A percentile compares a stretch with the other conserved stretches of the same genome.
These are phyloP conservation scores for Urophycis tenuis DNA, from an alignment of 2,797 vertebrate genomes.

Conservation along the genomic window DNA sequence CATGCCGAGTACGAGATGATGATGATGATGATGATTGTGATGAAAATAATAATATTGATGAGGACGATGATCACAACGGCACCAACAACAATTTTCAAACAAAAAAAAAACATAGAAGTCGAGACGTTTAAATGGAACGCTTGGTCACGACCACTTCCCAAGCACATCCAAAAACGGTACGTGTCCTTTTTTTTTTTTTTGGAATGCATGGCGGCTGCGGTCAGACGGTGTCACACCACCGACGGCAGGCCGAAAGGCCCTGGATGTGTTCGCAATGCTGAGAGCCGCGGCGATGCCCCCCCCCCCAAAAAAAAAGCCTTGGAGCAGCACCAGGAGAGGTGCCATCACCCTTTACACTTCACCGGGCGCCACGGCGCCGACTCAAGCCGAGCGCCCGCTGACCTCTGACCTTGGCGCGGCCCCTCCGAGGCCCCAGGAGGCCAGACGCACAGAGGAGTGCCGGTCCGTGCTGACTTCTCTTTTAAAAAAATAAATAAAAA, in stretches of 20 bases:
- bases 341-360: not conserved
- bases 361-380: not conserved
- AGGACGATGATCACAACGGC: no score
- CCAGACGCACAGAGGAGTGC: not conserved
- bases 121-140: no score
- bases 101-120: no score
- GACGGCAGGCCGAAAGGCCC: not conserved
- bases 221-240: no score
- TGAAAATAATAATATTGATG: not conserved
- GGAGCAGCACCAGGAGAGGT: not conserved
- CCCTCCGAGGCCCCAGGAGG: not conserved
- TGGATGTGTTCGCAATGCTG: not conserved
- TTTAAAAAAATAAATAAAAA: not conserved
- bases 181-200: not conserved
- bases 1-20: not conserved
- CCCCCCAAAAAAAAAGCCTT: no score
- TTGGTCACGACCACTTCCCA: no score
- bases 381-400: not conserved
- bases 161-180: not conserved
- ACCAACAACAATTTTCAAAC: no score
- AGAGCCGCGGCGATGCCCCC: not conserved
- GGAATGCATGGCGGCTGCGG: not conserved
- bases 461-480: no score
- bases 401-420: not conserved
- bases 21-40: not conserved